Evolutionary conservation across 53 echinoderm and acorn worm species (phyloP).

Genomic region (Pentamera pediparva): DNA sequence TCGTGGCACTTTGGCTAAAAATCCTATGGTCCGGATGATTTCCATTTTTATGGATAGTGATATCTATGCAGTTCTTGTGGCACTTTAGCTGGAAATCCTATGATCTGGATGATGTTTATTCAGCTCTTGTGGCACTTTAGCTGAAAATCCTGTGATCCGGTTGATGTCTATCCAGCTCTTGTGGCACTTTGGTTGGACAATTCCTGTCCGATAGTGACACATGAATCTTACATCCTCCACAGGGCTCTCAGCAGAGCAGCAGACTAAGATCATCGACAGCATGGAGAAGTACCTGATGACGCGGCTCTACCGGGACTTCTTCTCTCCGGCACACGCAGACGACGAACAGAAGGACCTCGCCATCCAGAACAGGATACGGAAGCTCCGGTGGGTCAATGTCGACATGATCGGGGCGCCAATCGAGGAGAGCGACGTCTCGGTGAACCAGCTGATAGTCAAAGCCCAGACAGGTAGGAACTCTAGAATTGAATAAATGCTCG

Average conservation of each 20-base stretch:
- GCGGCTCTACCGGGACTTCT: slow-evolving; percentile 67
- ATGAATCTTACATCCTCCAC: no score
- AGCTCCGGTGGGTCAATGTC: slow-evolving; percentile 73
- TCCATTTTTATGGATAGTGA: no score
- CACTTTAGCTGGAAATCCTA: no score
- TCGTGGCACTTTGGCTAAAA: no score
- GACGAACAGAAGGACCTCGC: slow-evolving; percentile 98
- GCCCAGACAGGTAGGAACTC: slow-evolving; percentile 81
- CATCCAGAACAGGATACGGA: slow-evolving; percentile 91
- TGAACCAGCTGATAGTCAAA: slow-evolving; percentile 68
- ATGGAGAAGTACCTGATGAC: slow-evolving; percentile 97
- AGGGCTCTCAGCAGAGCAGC: slow-evolving; percentile 9
- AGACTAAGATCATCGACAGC: slow-evolving; percentile 78
- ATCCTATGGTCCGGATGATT: no score
- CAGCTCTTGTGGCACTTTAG: no score
- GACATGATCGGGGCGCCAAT: slow-evolving; percentile 84
- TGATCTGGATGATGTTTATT: no score
- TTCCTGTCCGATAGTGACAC: no score
- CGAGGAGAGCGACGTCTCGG: slow-evolving; percentile 62
- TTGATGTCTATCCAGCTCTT: no score
- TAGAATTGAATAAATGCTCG: not conserved
- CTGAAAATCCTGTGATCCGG: no score
- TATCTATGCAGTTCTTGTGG: no score
- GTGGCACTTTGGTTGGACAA: no score
- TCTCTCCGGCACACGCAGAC: slow-evolving; percentile 82